A percentile compares a stretch with the other conserved stretches of the same genome.
Evolutionary conservation across 2,888 invertebrate species (phyloP).

Genomic region (Nephrocerus scutellatus): DNA sequence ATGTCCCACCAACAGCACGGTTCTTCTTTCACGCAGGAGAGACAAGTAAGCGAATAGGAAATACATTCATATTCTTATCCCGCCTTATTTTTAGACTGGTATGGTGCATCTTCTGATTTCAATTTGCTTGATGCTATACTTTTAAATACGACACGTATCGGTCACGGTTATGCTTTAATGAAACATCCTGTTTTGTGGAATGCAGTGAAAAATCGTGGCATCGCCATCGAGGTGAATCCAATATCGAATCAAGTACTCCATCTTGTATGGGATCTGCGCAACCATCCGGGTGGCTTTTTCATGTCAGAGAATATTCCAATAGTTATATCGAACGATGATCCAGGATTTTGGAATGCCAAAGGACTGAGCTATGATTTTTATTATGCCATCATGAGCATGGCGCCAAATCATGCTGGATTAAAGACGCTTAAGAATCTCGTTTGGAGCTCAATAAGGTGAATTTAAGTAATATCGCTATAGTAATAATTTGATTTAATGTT

Average conservation of each 20-base stretch:
- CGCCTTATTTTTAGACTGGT: conserved; percentile 48
- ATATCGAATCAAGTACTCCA: conserved; percentile 49
- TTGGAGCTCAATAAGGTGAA: conserved; percentile 53
- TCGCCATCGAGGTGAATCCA: conserved; percentile 44
- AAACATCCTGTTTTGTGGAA: conserved; percentile 45
- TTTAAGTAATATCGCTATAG: not conserved
- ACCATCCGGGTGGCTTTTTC: conserved; percentile 55
- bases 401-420: conserved; percentile 53
- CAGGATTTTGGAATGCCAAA: conserved; percentile 56
- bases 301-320: conserved; percentile 55
- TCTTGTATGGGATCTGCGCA: conserved; percentile 55
- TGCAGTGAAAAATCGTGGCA: conserved; percentile 36
- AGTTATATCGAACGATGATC: conserved; percentile 60
- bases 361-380: conserved; percentile 62
- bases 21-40: conserved; percentile 63
- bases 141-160: conserved; percentile 44
- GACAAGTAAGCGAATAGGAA: conserved; percentile 45
- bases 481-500: not conserved
- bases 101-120: conserved; percentile 50
- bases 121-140: conserved; percentile 52
- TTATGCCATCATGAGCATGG: conserved; percentile 59
- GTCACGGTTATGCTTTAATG: conserved; percentile 42
- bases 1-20: conserved; percentile 41
- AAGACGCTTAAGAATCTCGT: conserved; percentile 57
- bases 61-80: not conserved